Base-by-base conservation (phyloP, 2,797 vertebrate species). In the Todus mexicanus region DNA sequence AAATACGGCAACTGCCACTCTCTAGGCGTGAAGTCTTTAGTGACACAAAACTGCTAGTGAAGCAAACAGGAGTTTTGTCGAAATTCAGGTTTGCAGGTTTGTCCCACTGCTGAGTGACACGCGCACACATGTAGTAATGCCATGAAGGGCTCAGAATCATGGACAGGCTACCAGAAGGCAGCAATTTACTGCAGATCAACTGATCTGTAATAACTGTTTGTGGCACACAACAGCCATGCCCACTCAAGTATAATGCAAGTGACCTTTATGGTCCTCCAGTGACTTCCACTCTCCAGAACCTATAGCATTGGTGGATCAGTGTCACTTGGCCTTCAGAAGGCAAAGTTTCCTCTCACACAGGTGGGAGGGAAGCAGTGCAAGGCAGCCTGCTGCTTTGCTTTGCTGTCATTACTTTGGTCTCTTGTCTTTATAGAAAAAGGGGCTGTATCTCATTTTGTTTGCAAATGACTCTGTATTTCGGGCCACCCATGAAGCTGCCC, bases 401-500 rank as follows among this genome's bases (percentile, higher is more conserved):
- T 54, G 65, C 83, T 72, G 47, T 87, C 59, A 26, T 15, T 66
- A 68, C 93, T 94, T 81, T 73, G 37, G 92, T 77, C 73, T 95
- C 59, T 59, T 85, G 87, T 70, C 82, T 83, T 87, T 61, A 40
- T 6, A 77, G 69, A 89, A 83, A 87, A 74, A 87, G 59, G 40
- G 78, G 56, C 70, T 92, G 76, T 61, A 84, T 66, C 38, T 75
- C 73, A 53, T 54, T 93, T 74, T 74, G 35, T 89, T 90, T 73
- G 51, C 69, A 92, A 93, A 87, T 0, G 1, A 80, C 51, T 70
- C 73, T 68, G 56, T 87, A 50, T 87, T 95, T 78, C 68, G 51
- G 93, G 66, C 90, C 93, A 96, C 95, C 87, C 93, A 95, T 70
- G 84, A 87, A 95, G 86, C 22, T 56, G 23, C 86, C 88, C 80